phyloP scores from a whole-genome alignment of 2,888 invertebrate species.

The Apamea crenata region DNA sequence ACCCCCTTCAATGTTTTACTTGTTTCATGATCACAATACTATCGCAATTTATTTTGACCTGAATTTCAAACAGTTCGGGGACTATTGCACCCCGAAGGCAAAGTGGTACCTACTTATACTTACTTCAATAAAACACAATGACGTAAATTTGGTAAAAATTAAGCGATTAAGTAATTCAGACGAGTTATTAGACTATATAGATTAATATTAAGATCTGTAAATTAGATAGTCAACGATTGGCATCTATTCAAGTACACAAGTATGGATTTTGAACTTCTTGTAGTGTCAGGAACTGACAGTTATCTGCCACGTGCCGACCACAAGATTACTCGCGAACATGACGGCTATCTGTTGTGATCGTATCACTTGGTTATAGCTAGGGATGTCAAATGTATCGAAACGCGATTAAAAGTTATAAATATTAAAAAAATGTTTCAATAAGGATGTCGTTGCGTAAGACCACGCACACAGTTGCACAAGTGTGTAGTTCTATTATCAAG shows the following conservation, averaged over 20 bases:
- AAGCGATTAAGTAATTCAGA: neutral
- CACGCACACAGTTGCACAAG: too few relatives aligned
- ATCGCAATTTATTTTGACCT: neutral
- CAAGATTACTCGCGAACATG: neutral
- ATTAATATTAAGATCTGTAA: neutral
- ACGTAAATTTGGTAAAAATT: neutral
- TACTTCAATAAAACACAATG: neutral
- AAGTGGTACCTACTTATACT: neutral
- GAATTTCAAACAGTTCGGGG: neutral
- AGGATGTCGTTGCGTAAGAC: neutral
- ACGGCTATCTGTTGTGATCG: neutral
- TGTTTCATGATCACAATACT: neutral
- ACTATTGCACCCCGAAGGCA: neutral
- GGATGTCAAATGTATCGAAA: conserved; percentile 10
- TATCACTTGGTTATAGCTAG: conserved; percentile 4
- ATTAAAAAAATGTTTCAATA: neutral
- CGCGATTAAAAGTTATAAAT: neutral
- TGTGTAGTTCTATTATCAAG: neutral
- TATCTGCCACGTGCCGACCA: conserved; percentile 14
- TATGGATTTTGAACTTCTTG: neutral
- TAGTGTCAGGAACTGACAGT: neutral
- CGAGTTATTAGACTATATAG: neutral
- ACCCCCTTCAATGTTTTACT: neutral
- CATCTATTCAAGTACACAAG: neutral
- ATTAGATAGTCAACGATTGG: conserved; percentile 10